Conservation (phyloP, 2,888 invertebrate species). For the Hirtodrosophila confusa region DNA sequence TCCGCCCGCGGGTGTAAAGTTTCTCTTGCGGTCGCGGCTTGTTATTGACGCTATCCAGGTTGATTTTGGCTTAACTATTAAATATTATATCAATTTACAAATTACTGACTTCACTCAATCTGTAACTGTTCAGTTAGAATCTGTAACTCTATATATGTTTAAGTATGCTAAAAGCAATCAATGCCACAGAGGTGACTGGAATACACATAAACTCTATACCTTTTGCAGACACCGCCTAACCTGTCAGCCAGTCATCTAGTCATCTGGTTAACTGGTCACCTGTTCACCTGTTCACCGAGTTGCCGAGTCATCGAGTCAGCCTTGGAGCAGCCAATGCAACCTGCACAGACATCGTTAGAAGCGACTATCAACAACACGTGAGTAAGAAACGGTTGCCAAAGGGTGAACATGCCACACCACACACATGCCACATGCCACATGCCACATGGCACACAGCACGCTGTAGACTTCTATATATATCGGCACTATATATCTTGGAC, state of each 20-base stretch:
- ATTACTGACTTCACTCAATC: conserved; percentile 23
- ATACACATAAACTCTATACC: conserved; percentile 11
- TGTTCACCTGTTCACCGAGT: conserved; percentile 14
- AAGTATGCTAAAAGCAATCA: conserved; percentile 38
- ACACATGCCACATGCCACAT: conserved; percentile 22
- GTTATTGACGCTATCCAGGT: too few relatives aligned
- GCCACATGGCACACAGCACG: conserved; percentile 11
- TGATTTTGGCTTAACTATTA: conserved; percentile 1
- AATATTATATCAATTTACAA: conserved; percentile 6
- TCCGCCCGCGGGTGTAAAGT: too few relatives aligned
- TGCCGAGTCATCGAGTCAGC: conserved; percentile 34
- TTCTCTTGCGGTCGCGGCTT: too few relatives aligned
- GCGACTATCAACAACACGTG: conserved; percentile 67
- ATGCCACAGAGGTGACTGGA: conserved; percentile 23
- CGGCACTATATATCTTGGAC: conserved; percentile 69
- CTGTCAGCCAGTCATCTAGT: conserved; percentile 14
- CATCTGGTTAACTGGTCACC: conserved; percentile 13
- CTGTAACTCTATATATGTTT: conserved; percentile 21
- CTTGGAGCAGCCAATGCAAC: conserved; percentile 70
- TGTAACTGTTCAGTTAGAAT: conserved; percentile 6
- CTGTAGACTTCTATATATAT: conserved; percentile 32
- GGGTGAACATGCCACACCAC: conserved; percentile 6
- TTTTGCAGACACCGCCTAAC: conserved; percentile 28
- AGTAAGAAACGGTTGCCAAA: conserved; percentile 42
- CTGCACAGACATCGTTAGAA: conserved; percentile 71